Percentiles rank a stretch among this genome's conserved stretches.
Evolutionary conservation across 2,113 vertebrate genomes (phyloP).

Genomic region (Gulo gulo): DNA sequence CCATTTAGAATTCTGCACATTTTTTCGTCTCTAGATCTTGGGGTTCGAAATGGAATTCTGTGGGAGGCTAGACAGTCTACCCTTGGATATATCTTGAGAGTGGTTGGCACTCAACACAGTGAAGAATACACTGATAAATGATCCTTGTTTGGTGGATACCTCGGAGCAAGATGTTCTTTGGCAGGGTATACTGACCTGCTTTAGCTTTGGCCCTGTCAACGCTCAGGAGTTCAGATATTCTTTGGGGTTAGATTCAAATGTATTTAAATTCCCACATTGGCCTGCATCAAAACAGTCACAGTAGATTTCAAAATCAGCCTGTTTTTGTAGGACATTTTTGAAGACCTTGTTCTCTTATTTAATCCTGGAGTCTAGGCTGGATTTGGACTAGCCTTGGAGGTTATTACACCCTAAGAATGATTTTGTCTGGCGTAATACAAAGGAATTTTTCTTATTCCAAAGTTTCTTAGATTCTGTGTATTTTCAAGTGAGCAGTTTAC

Average conservation of each 20-base stretch:
- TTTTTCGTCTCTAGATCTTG: neutral
- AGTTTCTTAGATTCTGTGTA: slow-evolving; percentile 10
- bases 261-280: slow-evolving; percentile 27
- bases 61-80: neutral
- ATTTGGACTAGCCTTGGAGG: neutral
- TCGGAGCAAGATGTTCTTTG: slow-evolving; percentile 66
- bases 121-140: slow-evolving; percentile 63
- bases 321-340: neutral
- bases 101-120: neutral
- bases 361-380: neutral
- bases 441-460: slow-evolving; percentile 4
- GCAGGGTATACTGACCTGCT: slow-evolving; percentile 61
- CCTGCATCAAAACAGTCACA: neutral
- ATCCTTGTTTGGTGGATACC: slow-evolving; percentile 59
- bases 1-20: neutral
- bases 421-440: slow-evolving; percentile 4
- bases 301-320: slow-evolving; percentile 19
- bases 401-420: neutral
- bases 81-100: neutral
- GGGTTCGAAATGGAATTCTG: neutral
- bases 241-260: slow-evolving; percentile 39
- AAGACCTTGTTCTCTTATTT: slow-evolving; percentile 22
- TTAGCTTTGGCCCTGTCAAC: slow-evolving; percentile 51
- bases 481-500: neutral
- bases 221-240: slow-evolving; percentile 29